phyloP scores from a whole-genome alignment of 2,797 vertebrate genomes.

The Tarsius wallacei region DNA sequence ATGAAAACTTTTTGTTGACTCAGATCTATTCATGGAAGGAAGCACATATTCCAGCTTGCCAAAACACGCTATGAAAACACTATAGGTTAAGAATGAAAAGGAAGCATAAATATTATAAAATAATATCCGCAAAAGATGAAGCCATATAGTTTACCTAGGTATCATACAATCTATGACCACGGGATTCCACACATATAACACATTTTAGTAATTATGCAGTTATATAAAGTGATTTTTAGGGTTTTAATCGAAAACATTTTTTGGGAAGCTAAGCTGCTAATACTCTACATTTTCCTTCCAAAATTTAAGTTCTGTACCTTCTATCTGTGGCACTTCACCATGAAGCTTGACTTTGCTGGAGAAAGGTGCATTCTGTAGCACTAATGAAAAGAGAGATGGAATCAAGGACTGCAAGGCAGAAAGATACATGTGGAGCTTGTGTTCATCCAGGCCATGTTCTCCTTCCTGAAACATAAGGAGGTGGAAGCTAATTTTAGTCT shows the following conservation, averaged over 20 bases:
- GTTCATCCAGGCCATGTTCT: constrained; percentile 97
- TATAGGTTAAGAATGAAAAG: neutral
- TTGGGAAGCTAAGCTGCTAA: neutral
- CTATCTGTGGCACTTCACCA: constrained; percentile 95
- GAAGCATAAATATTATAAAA: constrained; percentile 39
- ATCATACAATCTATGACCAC: neutral
- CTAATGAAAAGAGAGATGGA: constrained; percentile 96
- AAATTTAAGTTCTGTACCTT: constrained; percentile 92
- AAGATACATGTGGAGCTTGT: constrained; percentile 97
- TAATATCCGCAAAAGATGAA: constrained; percentile 64
- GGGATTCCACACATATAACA: neutral
- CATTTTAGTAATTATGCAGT: neutral
- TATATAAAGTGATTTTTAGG: neutral
- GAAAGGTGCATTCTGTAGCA: constrained; percentile 98
- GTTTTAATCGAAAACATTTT: constrained; percentile 4
- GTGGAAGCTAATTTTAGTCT: constrained; percentile 57
- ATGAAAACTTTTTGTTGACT: constrained; percentile 54
- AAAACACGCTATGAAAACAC: neutral
- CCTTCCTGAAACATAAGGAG: constrained; percentile 94
- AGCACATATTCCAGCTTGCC: neutral
- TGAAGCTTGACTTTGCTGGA: constrained; percentile 95
- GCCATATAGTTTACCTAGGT: neutral
- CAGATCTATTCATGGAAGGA: constrained; percentile 34
- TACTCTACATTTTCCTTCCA: neutral
- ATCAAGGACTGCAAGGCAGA: constrained; percentile 98